These are phyloP conservation scores for Ridgeia piscesae DNA, from an alignment of 1,140 invertebrate genomes.

Conservation along the genomic window DNA sequence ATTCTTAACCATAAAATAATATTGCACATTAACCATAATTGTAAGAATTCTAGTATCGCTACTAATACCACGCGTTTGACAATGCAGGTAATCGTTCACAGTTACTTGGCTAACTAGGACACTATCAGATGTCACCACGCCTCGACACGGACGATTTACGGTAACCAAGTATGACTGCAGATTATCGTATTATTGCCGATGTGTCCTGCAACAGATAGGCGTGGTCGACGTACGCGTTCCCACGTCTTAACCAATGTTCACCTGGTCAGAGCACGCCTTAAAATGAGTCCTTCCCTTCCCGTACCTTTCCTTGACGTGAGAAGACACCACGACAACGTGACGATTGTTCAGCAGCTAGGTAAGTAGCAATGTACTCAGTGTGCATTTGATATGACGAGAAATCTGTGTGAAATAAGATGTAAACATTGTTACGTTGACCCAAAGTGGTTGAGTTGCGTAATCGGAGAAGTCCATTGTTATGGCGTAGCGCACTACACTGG, in stretches of 20 bases:
- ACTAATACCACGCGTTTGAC: background rate
- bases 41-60: background rate
- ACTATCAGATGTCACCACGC: too few relatives aligned
- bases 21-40: too few relatives aligned
- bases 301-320: background rate
- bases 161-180: background rate
- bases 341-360: background rate
- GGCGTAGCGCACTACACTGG: background rate
- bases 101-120: background rate
- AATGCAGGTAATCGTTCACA: background rate
- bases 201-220: background rate
- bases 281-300: background rate
- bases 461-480: background rate
- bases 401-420: background rate
- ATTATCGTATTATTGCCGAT: background rate
- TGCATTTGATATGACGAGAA: background rate
- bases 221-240: background rate
- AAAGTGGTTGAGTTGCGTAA: background rate
- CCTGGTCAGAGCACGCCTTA: background rate
- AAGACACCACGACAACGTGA: background rate
- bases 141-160: background rate
- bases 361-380: background rate
- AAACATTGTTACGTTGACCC: background rate
- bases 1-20: too few relatives aligned
- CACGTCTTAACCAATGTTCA: background rate